Percentiles rank a stretch among this genome's conserved stretches.
Conservation (phyloP, 2,888 invertebrate species). For the Sussaba pulchella region DNA sequence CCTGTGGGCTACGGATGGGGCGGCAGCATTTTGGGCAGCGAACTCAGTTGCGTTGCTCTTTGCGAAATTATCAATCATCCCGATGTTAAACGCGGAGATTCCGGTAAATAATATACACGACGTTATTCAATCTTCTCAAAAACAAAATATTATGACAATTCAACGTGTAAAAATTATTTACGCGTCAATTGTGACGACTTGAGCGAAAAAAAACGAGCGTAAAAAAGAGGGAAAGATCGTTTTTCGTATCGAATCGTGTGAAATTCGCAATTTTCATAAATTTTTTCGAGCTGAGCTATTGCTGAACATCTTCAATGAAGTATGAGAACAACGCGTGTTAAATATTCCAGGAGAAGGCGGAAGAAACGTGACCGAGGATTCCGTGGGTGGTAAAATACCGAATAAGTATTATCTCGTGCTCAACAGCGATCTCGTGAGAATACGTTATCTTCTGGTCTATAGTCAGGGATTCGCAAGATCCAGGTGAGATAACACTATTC, state of each 20-base stretch:
- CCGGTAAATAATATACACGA: slow-evolving; percentile 77
- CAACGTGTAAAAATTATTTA: too few relatives aligned
- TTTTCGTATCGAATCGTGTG: too few relatives aligned
- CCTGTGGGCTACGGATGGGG: slow-evolving; percentile 92
- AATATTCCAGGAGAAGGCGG: slow-evolving; percentile 71
- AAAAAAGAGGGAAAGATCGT: too few relatives aligned
- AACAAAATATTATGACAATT: too few relatives aligned
- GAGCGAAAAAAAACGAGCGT: too few relatives aligned
- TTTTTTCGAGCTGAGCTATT: too few relatives aligned
- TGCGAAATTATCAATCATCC: slow-evolving; percentile 92
- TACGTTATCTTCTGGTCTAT: slow-evolving; percentile 92
- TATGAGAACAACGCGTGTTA: too few relatives aligned
- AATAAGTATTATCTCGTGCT: slow-evolving; percentile 91
- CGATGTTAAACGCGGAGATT: slow-evolving; percentile 84
- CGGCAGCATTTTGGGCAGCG: slow-evolving; percentile 90
- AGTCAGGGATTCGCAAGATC: slow-evolving; percentile 77
- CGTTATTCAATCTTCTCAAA: too few relatives aligned
- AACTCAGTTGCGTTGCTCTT: slow-evolving; percentile 91
- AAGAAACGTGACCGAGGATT: slow-evolving; percentile 77
- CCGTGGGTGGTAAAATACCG: slow-evolving; percentile 85
- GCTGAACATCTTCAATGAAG: too few relatives aligned
- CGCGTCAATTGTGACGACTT: too few relatives aligned
- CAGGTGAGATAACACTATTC: slow-evolving; percentile 73
- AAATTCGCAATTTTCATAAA: too few relatives aligned
- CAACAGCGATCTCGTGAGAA: slow-evolving; percentile 90